Evolutionary conservation across 2,113 vertebrate genomes (phyloP), one percentile per base, ranked within the genome.

Genomic region (Gobio gobio): DNA sequence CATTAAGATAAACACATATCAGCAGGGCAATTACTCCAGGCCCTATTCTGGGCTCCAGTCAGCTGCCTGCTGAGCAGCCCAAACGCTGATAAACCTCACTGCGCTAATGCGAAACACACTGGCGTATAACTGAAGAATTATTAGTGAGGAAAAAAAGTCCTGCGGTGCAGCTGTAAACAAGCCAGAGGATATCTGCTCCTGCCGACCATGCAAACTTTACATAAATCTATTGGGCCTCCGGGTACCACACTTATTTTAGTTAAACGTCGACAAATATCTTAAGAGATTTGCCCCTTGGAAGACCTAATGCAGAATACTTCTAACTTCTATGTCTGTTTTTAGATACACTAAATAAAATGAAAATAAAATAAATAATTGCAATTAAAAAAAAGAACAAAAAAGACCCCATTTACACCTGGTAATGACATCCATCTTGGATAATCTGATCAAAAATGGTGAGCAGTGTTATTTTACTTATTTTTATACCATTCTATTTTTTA

Each of bases 71-170:
- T 77, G 74, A 33, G 74, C 74, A 54, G 49, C 49, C 49, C 51
- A 13, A 59, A 43, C 10, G 22, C 76, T 29, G 79, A 81, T 81
- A 81, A 81, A 49, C 40, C 97, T 98, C 95, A 98, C 97, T 93
- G 97, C 26, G 16, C 74, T 76, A 76, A 76, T 76, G 47, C 24
- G 0, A 54, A 76, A 76, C 74, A 51, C 74, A 18, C 74, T 18
- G 49, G 97, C 93, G 10, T 22, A 80, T 12, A 43, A 64, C 40
- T 64, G 13, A 63, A 29, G 16, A 29, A 64, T 80, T 64, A 47
- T 24, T 20, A 80, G 56, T 5, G 29, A 63, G 43, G 22, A 24
- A 63, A 77, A 77, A 63, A 63, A 63, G 36, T 24, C 76, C 54
- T 45, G 76, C 8, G 22, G 76, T 77, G 77, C 56, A 61, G 24